Conservation (phyloP, 2,113 vertebrate genomes). For the Scomber scombrus region DNA sequence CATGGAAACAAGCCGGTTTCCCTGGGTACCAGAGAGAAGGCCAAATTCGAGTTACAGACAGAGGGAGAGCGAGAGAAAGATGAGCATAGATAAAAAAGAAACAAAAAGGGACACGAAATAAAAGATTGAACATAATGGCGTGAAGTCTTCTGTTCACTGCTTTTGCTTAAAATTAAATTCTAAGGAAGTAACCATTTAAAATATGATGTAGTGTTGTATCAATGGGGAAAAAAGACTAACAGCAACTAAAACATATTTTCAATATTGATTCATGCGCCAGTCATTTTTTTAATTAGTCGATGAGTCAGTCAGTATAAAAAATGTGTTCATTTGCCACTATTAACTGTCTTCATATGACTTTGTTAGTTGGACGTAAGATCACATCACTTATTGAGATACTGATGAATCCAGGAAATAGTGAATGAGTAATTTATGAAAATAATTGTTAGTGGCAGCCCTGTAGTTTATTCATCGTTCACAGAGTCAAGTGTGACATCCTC, state of each 20-base stretch:
- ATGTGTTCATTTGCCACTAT: too few relatives aligned
- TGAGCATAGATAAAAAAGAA: slow-evolving; percentile 61
- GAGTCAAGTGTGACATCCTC: not conserved
- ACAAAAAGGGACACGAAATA: slow-evolving; percentile 58
- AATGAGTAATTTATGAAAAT: not conserved
- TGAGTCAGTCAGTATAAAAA: not conserved
- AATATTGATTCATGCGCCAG: not conserved
- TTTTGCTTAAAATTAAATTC: slow-evolving; percentile 38
- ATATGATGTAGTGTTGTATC: slow-evolving; percentile 32
- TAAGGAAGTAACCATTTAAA: slow-evolving; percentile 12
- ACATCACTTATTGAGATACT: not conserved
- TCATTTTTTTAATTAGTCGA: not conserved
- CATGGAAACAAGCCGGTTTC: slow-evolving; percentile 84
- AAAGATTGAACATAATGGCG: slow-evolving; percentile 45
- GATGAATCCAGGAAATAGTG: too few relatives aligned
- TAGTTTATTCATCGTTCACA: not conserved
- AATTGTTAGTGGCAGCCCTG: not conserved
- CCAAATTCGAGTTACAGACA: slow-evolving; percentile 66
- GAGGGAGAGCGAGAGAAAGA: slow-evolving; percentile 37
- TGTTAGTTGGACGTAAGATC: too few relatives aligned
- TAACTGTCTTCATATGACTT: too few relatives aligned
- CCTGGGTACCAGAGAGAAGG: slow-evolving; percentile 79
- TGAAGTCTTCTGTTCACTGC: slow-evolving; percentile 33
- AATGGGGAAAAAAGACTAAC: slow-evolving; percentile 18
- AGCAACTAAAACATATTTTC: not conserved